phyloP scores from a whole-genome alignment of 2,797 vertebrate genomes.

The Dermochelys coriacea region DNA sequence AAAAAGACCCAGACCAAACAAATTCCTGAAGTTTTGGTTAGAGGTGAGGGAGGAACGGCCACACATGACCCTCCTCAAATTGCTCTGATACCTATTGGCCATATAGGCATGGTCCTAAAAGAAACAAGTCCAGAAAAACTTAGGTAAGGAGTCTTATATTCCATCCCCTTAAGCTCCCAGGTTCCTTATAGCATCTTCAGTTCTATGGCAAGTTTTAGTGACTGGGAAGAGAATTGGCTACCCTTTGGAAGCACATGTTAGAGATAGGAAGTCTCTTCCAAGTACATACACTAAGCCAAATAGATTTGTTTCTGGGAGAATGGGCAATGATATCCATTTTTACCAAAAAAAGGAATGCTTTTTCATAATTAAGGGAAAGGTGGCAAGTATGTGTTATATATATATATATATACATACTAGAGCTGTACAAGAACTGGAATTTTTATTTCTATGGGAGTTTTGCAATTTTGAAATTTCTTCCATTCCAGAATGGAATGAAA shows the following conservation, averaged over 20 bases:
- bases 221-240: not conserved
- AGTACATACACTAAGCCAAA: not conserved
- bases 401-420: fast-evolving
- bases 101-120: not conserved
- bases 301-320: fast-evolving
- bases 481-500: not conserved
- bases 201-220: not conserved
- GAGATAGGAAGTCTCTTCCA: not conserved
- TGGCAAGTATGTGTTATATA: not conserved
- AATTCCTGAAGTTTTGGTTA: not conserved
- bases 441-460: not conserved
- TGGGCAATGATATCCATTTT: fast-evolving
- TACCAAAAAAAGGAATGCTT: not conserved
- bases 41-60: not conserved
- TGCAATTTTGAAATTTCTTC: not conserved
- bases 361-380: not conserved
- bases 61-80: not conserved
- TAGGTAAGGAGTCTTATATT: not conserved
- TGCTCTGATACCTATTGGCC: not conserved
- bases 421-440: not conserved
- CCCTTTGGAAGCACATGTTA: not conserved
- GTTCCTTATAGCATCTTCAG: not conserved
- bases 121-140: not conserved
- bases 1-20: not conserved
- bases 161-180: not conserved